Evolutionary conservation across 2,888 invertebrate species (phyloP), one percentile per base, ranked within the genome.

Genomic region (Cheilosia vernalis): DNA sequence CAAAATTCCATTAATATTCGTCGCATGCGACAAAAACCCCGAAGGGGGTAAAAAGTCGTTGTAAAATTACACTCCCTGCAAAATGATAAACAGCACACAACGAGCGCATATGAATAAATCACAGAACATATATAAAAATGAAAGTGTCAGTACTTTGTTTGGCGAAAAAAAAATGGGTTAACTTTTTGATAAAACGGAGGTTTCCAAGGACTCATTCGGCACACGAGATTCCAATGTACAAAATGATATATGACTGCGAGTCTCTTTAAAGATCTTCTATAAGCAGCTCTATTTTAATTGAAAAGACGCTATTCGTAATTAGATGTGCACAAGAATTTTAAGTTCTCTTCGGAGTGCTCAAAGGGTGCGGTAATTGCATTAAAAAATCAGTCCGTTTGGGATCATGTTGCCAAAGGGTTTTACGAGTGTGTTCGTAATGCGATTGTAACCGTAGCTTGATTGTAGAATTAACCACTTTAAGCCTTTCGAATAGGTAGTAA

Each of bases 1-100:
- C 21, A 37, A 77, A 64, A 51, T 27, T 63, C 67, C 67, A 81
- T 81, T 81, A 74, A 74, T 81, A 74, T 61, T 69, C 56, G 44
- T 72, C n/a, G 42, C 60, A 37, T 66, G 66, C 47, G 72, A 56
- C 37, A 37, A 37, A 74, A 63, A 24, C 56, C 37, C 15, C 33
- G 5, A 80, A 30, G 44, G 33, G 61, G 61, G 33, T 49, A 74
- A 58, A 81, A 74, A 74, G 69, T 67, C 51, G 47, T 69, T 49
- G 63, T 69, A 69, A 81, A 74, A 74, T 80, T 67, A 61, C 51
- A 51, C 30, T 67, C 58, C 74, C 63, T 74, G 56, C 74, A 63
- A 63, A 51, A 64, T 81, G 74, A 81, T 81, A 69, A 74, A 81
- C 74, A 69, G 61, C 60, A 19, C 21, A 69, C 24, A 55, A 40